phyloP scores from a whole-genome alignment of 2,113 vertebrate genomes.

The Thomomys bottae region DNA sequence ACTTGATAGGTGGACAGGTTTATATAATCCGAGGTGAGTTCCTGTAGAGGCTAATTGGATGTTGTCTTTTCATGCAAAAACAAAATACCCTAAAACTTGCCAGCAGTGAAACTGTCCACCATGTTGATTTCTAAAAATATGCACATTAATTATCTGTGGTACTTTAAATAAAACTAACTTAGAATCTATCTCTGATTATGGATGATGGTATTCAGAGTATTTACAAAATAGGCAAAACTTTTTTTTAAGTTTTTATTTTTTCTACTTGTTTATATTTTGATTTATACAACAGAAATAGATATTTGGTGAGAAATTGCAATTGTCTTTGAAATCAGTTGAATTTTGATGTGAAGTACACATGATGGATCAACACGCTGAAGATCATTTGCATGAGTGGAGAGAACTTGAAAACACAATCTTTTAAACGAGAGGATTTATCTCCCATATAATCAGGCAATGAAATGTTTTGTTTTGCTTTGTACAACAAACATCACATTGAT shows the following conservation, averaged over 20 bases:
- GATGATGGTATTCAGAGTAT: slow-evolving; percentile 85
- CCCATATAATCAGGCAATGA: slow-evolving; percentile 9
- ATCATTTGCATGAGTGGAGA: slow-evolving; percentile 69
- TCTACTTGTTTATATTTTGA: slow-evolving; percentile 54
- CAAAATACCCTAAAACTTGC: slow-evolving; percentile 84
- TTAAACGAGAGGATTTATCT: slow-evolving; percentile 69
- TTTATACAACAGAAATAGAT: slow-evolving; percentile 54
- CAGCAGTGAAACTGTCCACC: slow-evolving; percentile 89
- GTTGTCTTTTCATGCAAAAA: slow-evolving; percentile 93
- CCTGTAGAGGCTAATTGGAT: slow-evolving; percentile 89
- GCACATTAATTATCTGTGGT: slow-evolving; percentile 83
- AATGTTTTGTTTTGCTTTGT: slow-evolving; percentile 45
- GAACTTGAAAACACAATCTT: slow-evolving; percentile 62
- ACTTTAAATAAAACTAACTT: slow-evolving; percentile 77
- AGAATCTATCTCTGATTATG: slow-evolving; percentile 88
- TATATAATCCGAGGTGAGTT: slow-evolving; percentile 99
- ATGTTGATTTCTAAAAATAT: slow-evolving; percentile 81
- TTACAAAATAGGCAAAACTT: slow-evolving; percentile 61
- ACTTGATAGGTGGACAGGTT: slow-evolving; percentile 99
- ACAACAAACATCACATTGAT: slow-evolving; percentile 63
- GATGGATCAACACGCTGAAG: slow-evolving; percentile 75
- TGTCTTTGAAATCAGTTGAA: slow-evolving; percentile 66
- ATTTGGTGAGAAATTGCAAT: slow-evolving; percentile 41
- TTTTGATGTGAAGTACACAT: slow-evolving; percentile 66
- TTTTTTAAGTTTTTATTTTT: slow-evolving; percentile 59